Evolutionary conservation across 2,113 vertebrate species (phyloP).

Genomic region (Caloenas nicobarica): DNA sequence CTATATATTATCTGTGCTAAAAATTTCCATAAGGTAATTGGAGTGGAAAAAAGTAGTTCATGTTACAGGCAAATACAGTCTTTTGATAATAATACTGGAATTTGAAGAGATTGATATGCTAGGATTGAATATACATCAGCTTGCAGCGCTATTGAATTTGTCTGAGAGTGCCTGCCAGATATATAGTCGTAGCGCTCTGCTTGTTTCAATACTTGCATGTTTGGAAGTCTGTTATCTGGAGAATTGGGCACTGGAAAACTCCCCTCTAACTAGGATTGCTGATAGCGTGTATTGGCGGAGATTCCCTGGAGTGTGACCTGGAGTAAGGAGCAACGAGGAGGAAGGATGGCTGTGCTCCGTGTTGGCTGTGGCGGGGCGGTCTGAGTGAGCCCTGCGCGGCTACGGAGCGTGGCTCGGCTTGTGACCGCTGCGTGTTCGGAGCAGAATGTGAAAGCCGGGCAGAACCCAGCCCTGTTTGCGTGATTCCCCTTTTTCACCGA

Average conservation of each 20-base stretch:
- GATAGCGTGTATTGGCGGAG: background rate
- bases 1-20: background rate
- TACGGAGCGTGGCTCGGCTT: background rate
- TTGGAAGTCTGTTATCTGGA: background rate
- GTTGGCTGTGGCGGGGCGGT: background rate
- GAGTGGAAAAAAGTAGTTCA: background rate
- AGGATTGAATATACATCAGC: background rate
- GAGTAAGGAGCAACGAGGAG: background rate
- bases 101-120: background rate
- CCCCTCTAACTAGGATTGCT: background rate
- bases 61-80: background rate
- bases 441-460: background rate
- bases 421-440: background rate
- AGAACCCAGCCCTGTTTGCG: background rate
- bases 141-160: background rate
- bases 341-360: fast-evolving
- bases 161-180: background rate
- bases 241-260: background rate
- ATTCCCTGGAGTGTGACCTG: background rate
- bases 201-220: background rate
- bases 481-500: fast-evolving
- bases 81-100: background rate
- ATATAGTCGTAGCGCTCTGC: background rate
- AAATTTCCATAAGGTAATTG: conserved; percentile 54
- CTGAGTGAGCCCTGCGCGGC: background rate